Base-by-base conservation (phyloP, 2,797 vertebrate species). In the Pangasius djambal region DNA sequence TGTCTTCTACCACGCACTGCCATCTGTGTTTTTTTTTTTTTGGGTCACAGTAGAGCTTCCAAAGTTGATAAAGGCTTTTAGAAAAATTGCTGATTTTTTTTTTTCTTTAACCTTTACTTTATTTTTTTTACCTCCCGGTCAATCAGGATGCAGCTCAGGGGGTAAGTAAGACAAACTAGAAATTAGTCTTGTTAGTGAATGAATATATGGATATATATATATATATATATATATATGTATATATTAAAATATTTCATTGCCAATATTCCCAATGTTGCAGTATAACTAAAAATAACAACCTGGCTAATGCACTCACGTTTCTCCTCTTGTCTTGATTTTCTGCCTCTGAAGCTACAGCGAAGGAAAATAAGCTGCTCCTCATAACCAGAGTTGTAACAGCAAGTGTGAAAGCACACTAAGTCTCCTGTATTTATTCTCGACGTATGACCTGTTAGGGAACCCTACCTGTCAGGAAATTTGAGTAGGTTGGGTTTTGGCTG, bases 391-490 rank as follows among this genome's bases (percentile, higher is more conserved):
- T 50, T 74, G 20, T 74, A 74, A n/a, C 74, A 50, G 44, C 25
- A 10, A 79, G n/a, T 10, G n/a, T 79, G 2, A 34, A 55, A 52
- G 44, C n/a, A 55, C 52, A 9, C 0, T 50, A 52, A 28, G 22
- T 20, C 25, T 28, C 40, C 40, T 25, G 22, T 22, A 40, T 34
- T 79, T 55, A 15, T 79, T n/a, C 34, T 16, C 6, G 6, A 18
- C 16, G 28, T 67, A 20, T 50, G 15, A 48, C 31, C 18, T 50
- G 28, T 81, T 13, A 55, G 13, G 22, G 25, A 40, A 31, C 1
- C 88, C 18, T 92, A 96, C 96, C 95, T 93, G 94, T 96, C 94
- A 7, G 95, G 94, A 88, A 91, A 88, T 91, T 88, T 89, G 69
- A 95, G 94, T 31, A 86, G 83, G 92, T 93, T 91, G 13, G 92